These are phyloP conservation scores for Nephrocerus scutellatus DNA, from an alignment of 2,888 invertebrate genomes.

Conservation along the genomic window DNA sequence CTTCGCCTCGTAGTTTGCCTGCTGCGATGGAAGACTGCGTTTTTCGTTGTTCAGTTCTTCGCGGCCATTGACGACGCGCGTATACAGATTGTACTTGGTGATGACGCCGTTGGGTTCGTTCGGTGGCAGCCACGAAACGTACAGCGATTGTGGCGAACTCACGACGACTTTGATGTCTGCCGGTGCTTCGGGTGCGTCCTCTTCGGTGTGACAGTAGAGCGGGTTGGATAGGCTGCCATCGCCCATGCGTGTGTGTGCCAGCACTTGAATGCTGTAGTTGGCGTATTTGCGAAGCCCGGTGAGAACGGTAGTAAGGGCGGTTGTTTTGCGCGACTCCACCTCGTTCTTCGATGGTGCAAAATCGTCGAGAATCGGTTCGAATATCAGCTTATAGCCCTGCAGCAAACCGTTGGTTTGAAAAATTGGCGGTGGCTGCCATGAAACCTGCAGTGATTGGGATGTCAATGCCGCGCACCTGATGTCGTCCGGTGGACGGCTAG, in stretches of 20 bases:
- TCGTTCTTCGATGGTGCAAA: constrained; percentile 50
- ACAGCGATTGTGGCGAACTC: constrained; percentile 64
- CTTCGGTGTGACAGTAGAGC: constrained; percentile 67
- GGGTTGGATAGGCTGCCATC: constrained; percentile 64
- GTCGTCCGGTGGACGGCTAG: constrained; percentile 70
- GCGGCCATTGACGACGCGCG: constrained; percentile 59
- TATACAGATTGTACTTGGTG: constrained; percentile 67
- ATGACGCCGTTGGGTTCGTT: constrained; percentile 68
- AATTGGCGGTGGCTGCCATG: constrained; percentile 72
- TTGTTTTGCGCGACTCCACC: constrained; percentile 59
- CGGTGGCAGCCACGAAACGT: constrained; percentile 73
- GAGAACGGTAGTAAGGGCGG: constrained; percentile 61
- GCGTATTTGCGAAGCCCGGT: constrained; percentile 67
- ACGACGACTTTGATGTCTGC: constrained; percentile 73
- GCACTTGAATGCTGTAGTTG: constrained; percentile 73
- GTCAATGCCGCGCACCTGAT: constrained; percentile 67
- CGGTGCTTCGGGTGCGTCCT: constrained; percentile 76
- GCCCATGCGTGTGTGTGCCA: constrained; percentile 71
- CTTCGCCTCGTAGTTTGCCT: constrained; percentile 60
- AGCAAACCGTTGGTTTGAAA: constrained; percentile 68
- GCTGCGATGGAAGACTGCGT: constrained; percentile 57
- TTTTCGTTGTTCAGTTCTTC: constrained; percentile 65
- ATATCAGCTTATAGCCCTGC: constrained; percentile 67
- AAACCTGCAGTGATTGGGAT: constrained; percentile 69
- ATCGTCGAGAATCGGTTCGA: constrained; percentile 59